phyloP scores from a whole-genome alignment of 2,888 invertebrate genomes.

The Dynastes maya region DNA sequence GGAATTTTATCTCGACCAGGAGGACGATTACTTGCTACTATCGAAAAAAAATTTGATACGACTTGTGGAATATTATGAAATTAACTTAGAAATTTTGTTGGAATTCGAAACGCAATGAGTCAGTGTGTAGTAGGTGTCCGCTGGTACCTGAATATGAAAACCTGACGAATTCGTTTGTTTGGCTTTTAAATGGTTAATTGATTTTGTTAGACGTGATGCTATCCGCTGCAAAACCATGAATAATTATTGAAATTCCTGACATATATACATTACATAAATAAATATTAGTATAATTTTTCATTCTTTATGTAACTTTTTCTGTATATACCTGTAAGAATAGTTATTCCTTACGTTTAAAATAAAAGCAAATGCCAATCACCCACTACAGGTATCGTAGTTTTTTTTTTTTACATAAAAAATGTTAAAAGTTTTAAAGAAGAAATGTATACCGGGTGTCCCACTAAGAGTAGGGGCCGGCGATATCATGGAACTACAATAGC shows the following conservation, averaged over 20 bases:
- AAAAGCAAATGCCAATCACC: neutral
- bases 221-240: neutral
- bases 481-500: too few species aligned
- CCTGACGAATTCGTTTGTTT: conserved; percentile 26
- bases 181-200: conserved; percentile 1
- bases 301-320: neutral
- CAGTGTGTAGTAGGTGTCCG: conserved; percentile 31
- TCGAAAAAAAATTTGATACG: conserved; percentile 34
- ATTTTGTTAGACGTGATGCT: conserved; percentile 14
- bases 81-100: conserved; percentile 36
- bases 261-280: neutral
- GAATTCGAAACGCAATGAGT: conserved; percentile 38
- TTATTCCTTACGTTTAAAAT: neutral
- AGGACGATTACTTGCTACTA: neutral
- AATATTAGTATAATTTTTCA: neutral
- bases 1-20: conserved; percentile 29
- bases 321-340: neutral
- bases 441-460: neutral
- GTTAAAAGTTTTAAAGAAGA: neutral
- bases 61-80: conserved; percentile 46
- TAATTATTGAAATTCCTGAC: neutral
- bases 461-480: too few species aligned
- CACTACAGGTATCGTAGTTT: neutral
- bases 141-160: conserved; percentile 37
- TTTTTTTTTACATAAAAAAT: neutral